These are phyloP conservation scores for Aleiodes alternator DNA, from an alignment of 2,888 invertebrate species.

Conservation along the genomic window DNA sequence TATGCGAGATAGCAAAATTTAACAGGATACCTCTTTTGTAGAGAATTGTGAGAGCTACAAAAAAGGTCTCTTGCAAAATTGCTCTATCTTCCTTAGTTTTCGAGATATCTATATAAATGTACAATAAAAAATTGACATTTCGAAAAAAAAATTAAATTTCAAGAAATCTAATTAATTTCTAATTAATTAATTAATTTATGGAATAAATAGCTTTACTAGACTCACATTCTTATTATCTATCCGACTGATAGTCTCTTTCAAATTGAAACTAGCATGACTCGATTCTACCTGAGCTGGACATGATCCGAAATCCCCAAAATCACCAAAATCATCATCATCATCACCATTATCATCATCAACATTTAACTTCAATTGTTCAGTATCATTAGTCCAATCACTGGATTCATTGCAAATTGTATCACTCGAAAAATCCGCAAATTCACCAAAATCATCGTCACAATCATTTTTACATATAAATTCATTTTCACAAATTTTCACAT, in stretches of 20 bases:
- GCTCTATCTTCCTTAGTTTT: too few species aligned
- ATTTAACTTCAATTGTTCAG: not conserved
- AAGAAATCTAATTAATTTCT: not conserved
- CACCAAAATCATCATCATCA: slow-evolving; percentile 74
- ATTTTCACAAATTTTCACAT: slow-evolving; percentile 22
- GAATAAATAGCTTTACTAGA: slow-evolving; percentile 48
- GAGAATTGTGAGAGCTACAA: too few species aligned
- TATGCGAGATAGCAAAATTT: too few species aligned
- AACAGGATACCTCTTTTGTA: too few species aligned
- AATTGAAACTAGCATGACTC: slow-evolving; percentile 58
- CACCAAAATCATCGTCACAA: slow-evolving; percentile 73
- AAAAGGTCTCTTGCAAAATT: too few species aligned
- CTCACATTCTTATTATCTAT: slow-evolving; percentile 72
- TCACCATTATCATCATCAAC: slow-evolving; percentile 12
- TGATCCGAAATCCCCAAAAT: slow-evolving; percentile 76
- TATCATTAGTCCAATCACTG: slow-evolving; percentile 17
- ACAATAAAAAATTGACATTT: not conserved
- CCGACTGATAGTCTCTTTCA: slow-evolving; percentile 68
- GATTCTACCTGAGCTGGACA: slow-evolving; percentile 62
- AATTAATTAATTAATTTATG: slow-evolving; percentile 8
- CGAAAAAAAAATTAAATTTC: not conserved
- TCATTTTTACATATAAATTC: slow-evolving; percentile 35
- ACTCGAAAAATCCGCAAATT: slow-evolving; percentile 73
- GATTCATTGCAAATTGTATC: slow-evolving; percentile 44
- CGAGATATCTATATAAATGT: not conserved